Conservation (phyloP, 2,113 vertebrate species). For the Gallinago media region DNA sequence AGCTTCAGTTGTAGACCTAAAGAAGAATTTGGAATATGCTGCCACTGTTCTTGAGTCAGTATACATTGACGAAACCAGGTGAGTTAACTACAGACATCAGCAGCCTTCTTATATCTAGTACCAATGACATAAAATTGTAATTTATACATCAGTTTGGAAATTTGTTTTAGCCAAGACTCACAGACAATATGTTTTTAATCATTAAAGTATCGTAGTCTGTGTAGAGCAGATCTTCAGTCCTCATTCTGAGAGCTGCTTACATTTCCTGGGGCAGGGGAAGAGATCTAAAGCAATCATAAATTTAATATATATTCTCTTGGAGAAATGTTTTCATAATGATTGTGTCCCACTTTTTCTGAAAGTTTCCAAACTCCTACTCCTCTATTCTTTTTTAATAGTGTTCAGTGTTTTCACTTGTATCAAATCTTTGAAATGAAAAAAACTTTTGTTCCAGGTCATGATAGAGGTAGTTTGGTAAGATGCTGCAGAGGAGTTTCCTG, state of each 20-base stretch:
- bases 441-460: neutral
- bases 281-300: neutral
- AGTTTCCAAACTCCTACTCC: neutral
- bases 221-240: neutral
- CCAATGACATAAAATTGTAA: neutral
- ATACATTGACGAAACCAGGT: constrained; percentile 97
- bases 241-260: neutral
- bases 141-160: neutral
- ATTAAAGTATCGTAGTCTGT: neutral
- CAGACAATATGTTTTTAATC: neutral
- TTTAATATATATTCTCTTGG: neutral
- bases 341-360: neutral
- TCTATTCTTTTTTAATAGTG: neutral
- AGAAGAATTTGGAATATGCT: constrained; percentile 98
- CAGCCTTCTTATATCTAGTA: neutral
- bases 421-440: neutral
- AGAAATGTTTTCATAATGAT: neutral
- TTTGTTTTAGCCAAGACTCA: neutral
- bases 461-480: neutral
- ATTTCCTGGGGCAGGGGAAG: neutral
- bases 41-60: constrained; percentile 95
- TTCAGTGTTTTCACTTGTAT: neutral
- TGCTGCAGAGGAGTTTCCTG: neutral
- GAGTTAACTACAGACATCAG: neutral
- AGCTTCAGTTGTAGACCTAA: constrained; percentile 92